These are phyloP conservation scores for Chaetura pelagica DNA, from an alignment of 2,113 vertebrate genomes.

Conservation along the genomic window DNA sequence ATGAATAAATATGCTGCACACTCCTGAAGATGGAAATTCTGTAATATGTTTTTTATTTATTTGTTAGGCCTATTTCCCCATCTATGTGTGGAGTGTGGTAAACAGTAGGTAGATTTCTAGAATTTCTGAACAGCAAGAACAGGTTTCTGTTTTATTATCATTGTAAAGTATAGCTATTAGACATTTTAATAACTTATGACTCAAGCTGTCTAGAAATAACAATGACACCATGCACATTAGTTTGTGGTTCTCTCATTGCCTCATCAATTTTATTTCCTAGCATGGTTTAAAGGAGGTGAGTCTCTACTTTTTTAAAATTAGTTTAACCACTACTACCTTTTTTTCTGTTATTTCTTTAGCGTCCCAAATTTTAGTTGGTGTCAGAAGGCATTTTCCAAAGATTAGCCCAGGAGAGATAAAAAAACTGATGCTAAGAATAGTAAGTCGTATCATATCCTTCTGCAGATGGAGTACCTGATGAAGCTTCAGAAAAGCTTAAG, in stretches of 20 bases:
- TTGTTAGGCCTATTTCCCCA: background rate
- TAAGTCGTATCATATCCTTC: background rate
- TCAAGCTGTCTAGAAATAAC: background rate
- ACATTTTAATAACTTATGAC: background rate
- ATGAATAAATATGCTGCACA: background rate
- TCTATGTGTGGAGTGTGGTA: background rate
- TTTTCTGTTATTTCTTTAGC: background rate
- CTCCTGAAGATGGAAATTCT: background rate
- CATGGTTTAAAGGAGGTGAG: background rate
- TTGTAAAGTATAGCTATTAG: constrained; percentile 2
- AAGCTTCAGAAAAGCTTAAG: constrained; percentile 5
- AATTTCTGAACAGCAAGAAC: background rate
- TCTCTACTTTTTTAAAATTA: background rate
- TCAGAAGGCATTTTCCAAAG: constrained; percentile 9
- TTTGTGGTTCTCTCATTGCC: background rate
- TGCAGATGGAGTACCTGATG: background rate
- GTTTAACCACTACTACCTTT: background rate
- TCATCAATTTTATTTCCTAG: background rate
- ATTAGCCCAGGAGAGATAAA: background rate
- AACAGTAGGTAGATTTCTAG: background rate
- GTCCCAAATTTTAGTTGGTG: background rate
- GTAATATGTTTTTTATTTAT: background rate
- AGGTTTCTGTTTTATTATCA: background rate
- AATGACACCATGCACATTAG: background rate
- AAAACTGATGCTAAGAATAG: background rate